Evolutionary conservation across 2,797 vertebrate genomes (phyloP), one percentile per base, ranked within the genome.

Genomic region (Xenopus petersii): DNA sequence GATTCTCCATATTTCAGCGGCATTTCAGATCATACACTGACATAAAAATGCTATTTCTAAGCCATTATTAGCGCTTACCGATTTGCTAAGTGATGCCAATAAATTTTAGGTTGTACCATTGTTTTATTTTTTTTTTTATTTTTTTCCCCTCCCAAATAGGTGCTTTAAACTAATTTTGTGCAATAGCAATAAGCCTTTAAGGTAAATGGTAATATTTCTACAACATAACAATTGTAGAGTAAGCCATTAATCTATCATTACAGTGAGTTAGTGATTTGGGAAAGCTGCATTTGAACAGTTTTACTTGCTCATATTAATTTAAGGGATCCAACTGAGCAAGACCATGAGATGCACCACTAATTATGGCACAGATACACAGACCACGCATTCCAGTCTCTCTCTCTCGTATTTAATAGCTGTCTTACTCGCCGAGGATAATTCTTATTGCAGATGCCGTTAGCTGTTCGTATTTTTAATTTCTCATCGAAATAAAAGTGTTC

Each of bases 21-120:
- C 46, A 65, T 60, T 74, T 65, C 54, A 79, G 51, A 70, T 70
- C 76, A 73, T 69, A 48, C 61, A 30, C 4, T 79, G 76, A 73
- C 71, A 79, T 79, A 74, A 79, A 79, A 79, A 74, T 64, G 72
- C 71, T 65, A 79, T 79, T 79, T 79, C 76, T 74, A 54, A 79
- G 76, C 71, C 76, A 74, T 79, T 79, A 79, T 79, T 64, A 61
- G 61, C 70, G 54, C 55, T 54, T 64, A 74, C 61, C 60, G 61
- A 74, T 74, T 70, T 61, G 71, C 72, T 79, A 79, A 79, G 71
- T 79, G 76, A 61, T 64, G 64, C 46, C 71, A 65, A 79, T 79
- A 79, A 79, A 79, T 79, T 70, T 60, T 21, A 42, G n/a, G 36
- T 54, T 77, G 26, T 49, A 12, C 2, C 21, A 46, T 63, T 69